Percentiles rank a stretch among this genome's conserved stretches.
Conservation (phyloP, 2,888 invertebrate genomes). For the Cotesia congregata region DNA sequence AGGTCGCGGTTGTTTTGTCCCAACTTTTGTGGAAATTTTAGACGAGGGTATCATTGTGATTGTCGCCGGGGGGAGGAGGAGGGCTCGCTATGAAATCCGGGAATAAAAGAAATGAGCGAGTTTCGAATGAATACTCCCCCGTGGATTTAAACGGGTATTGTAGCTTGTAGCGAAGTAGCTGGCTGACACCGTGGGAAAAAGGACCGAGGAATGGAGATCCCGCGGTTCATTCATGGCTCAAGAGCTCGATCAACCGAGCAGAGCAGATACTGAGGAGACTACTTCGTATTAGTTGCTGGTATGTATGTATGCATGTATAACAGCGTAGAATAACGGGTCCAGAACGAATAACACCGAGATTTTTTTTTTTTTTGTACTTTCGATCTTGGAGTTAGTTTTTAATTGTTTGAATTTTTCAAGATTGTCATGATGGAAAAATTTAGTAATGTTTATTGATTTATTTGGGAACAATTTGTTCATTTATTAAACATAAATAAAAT, state of each 20-base stretch:
- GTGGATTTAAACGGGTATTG: slow-evolving; percentile 23
- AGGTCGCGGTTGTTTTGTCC: slow-evolving; percentile 28
- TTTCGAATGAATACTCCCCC: slow-evolving; percentile 6
- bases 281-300: slow-evolving; percentile 6
- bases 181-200: slow-evolving; percentile 51
- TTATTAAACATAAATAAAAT: too few relatives aligned
- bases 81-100: not conserved
- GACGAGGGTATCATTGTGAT: not conserved
- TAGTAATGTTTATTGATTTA: too few relatives aligned
- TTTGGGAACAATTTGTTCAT: too few relatives aligned
- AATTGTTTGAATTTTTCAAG: too few relatives aligned
- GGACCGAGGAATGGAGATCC: slow-evolving; percentile 54
- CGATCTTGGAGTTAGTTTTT: too few relatives aligned
- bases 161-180: slow-evolving; percentile 4
- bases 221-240: slow-evolving; percentile 60
- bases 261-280: not conserved
- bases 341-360: too few relatives aligned
- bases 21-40: slow-evolving; percentile 32
- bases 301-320: slow-evolving; percentile 17
- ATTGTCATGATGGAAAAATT: too few relatives aligned
- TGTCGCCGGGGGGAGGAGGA: too few relatives aligned
- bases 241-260: slow-evolving; percentile 46
- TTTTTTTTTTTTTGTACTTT: too few relatives aligned
- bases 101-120: slow-evolving; percentile 9
- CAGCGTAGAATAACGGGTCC: not conserved